Evolutionary conservation across 2,888 invertebrate species (phyloP).

Genomic region (Epinotia ramella): DNA sequence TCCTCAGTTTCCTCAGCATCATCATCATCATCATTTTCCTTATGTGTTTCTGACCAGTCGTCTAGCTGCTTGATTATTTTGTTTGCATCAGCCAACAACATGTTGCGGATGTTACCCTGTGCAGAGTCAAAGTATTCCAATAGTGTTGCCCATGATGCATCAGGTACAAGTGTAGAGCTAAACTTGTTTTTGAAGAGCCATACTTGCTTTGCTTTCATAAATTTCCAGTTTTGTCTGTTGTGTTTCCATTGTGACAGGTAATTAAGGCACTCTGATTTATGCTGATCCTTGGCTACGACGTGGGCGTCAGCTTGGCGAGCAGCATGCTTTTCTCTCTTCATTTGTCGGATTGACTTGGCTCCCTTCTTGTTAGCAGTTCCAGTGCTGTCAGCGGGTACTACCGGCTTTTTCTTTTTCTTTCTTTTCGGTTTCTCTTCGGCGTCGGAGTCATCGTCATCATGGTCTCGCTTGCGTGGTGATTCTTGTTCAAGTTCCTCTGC

Average conservation of each 20-base stretch:
- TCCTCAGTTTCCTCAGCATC: conserved; percentile 56
- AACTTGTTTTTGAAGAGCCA: conserved; percentile 90
- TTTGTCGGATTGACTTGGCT: conserved; percentile 87
- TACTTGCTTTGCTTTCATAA: conserved; percentile 91
- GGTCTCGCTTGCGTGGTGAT: conserved; percentile 47
- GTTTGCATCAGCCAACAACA: conserved; percentile 87
- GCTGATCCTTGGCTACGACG: conserved; percentile 80
- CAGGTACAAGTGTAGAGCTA: conserved; percentile 84
- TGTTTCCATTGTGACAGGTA: conserved; percentile 91
- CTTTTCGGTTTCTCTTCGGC: conserved; percentile 64
- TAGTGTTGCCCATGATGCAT: conserved; percentile 87
- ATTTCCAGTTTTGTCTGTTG: conserved; percentile 90
- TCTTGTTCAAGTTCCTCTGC: conserved; percentile 49
- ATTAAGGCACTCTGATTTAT: conserved; percentile 86
- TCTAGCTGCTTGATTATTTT: conserved; percentile 87
- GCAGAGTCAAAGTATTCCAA: conserved; percentile 90
- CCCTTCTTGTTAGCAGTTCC: conserved; percentile 66
- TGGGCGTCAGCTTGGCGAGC: conserved; percentile 84
- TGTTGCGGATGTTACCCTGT: conserved; percentile 87
- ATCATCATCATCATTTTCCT: conserved; percentile 60
- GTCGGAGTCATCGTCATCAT: conserved; percentile 64
- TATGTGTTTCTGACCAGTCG: conserved; percentile 75
- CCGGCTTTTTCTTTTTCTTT: conserved; percentile 71
- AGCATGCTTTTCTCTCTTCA: conserved; percentile 87
- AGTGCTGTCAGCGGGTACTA: conserved; percentile 61